A percentile compares a stretch with the other conserved stretches of the same genome.
phyloP scores from a whole-genome alignment of 1,140 invertebrate genomes.

The Macrobrachium nipponense region DNA sequence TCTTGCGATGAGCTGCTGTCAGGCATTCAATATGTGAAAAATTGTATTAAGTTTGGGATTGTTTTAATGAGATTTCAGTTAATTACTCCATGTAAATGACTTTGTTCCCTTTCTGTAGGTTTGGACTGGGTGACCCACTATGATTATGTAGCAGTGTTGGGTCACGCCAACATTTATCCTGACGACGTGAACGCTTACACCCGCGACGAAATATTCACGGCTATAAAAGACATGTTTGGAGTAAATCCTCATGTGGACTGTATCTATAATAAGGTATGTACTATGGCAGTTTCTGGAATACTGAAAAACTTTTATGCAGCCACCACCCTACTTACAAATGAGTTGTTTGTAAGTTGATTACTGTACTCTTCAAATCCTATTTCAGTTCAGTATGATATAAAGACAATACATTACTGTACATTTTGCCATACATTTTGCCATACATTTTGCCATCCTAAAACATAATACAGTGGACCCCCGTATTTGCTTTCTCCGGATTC shows the following conservation, averaged over 20 bases:
- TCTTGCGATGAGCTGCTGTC: no score
- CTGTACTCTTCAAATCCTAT: not conserved
- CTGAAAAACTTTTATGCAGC: no score
- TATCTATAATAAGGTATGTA: constrained; percentile 46
- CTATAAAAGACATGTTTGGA: constrained; percentile 72
- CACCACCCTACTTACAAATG: not conserved
- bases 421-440: no score
- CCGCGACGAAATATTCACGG: constrained; percentile 73
- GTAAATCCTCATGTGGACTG: constrained; percentile 77
- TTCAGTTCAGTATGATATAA: not conserved
- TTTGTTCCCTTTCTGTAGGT: constrained; percentile 69
- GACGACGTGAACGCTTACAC: constrained; percentile 72
- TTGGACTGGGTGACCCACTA: constrained; percentile 75
- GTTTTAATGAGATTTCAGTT: no score
- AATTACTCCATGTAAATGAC: no score
- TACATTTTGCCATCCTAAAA: no score
- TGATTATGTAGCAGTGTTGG: constrained; percentile 76
- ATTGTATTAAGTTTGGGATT: no score
- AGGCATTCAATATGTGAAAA: no score
- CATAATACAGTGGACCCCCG: no score
- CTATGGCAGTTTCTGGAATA: no score
- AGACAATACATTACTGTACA: no score
- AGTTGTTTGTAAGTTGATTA: not conserved
- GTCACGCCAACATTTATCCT: constrained; percentile 73
- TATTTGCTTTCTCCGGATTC: no score